Evolutionary conservation across 2,888 invertebrate species (phyloP).

Genomic region (Psococerastis gibbosa): DNA sequence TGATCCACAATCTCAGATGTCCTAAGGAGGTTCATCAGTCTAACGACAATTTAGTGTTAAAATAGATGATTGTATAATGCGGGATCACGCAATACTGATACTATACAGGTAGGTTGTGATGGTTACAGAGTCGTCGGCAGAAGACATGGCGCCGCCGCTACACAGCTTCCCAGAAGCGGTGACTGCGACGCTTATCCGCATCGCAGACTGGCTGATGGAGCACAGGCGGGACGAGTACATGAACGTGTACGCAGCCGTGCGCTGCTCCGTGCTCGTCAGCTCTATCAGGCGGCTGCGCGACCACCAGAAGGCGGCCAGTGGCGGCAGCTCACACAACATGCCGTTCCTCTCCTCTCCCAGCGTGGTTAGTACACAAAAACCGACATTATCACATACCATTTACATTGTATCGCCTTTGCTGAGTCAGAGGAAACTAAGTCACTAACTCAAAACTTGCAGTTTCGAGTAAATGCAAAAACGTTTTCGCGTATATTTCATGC

Average conservation of each 20-base stretch:
- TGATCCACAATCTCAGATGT: too few species aligned
- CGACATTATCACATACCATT: too few species aligned
- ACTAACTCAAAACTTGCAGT: too few species aligned
- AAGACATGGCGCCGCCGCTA: conserved; percentile 38
- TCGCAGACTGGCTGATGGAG: conserved; percentile 71
- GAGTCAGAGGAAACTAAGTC: too few species aligned
- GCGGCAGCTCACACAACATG: conserved; percentile 44
- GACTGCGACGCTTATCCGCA: conserved; percentile 49
- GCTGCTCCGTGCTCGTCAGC: conserved; percentile 55
- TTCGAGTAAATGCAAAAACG: too few species aligned
- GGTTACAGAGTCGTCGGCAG: conserved; percentile 22
- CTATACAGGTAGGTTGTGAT: conserved; percentile 9
- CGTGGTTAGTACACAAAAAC: conserved; percentile 34
- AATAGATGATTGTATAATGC: too few species aligned
- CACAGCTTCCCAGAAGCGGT: conserved; percentile 50
- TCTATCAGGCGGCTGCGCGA: conserved; percentile 61
- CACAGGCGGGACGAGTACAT: conserved; percentile 53
- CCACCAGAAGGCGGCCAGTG: conserved; percentile 58
- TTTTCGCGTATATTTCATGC: too few species aligned
- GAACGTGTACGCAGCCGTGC: conserved; percentile 50
- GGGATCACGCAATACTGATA: too few species aligned
- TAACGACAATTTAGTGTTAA: too few species aligned
- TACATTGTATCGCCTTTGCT: too few species aligned
- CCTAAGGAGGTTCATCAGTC: too few species aligned
- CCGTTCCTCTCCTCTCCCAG: conserved; percentile 31